A percentile compares a stretch with the other conserved stretches of the same genome.
These are phyloP conservation scores for Tonatia bakeri DNA, from an alignment of 2,113 vertebrate genomes.

Conservation along the genomic window DNA sequence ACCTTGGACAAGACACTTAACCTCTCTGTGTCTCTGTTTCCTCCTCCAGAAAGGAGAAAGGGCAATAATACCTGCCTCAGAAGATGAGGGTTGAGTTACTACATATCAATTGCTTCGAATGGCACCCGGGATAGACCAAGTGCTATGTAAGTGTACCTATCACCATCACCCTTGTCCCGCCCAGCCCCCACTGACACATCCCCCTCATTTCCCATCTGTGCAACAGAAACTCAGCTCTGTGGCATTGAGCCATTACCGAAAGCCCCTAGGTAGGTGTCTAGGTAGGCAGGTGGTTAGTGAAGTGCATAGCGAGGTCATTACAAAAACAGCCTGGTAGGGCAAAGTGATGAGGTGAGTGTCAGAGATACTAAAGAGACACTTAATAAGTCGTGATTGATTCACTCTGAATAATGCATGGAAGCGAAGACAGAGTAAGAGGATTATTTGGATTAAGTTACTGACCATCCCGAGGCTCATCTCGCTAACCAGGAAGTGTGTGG, in stretches of 20 bases:
- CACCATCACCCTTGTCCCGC: neutral
- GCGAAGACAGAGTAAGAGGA: conserved; percentile 18
- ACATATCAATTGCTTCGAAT: neutral
- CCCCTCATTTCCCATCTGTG: neutral
- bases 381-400: conserved; percentile 66
- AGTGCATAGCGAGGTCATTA: neutral
- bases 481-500: neutral
- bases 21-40: neutral
- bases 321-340: neutral
- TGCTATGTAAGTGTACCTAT: neutral
- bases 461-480: neutral
- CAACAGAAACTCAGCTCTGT: neutral
- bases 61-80: neutral
- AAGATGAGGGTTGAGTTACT: neutral
- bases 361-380: conserved; percentile 51
- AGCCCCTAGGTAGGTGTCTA: neutral
- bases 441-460: conserved; percentile 41
- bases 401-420: conserved; percentile 71
- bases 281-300: neutral
- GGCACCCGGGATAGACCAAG: neutral
- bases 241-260: neutral
- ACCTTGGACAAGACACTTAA: neutral
- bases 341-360: neutral
- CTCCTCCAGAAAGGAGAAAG: neutral
- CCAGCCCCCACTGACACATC: accelerated